A percentile compares a stretch with the other conserved stretches of the same genome.
These are phyloP conservation scores for Rapana venosa DNA, from an alignment of 2,888 invertebrate genomes.

Conservation along the genomic window DNA sequence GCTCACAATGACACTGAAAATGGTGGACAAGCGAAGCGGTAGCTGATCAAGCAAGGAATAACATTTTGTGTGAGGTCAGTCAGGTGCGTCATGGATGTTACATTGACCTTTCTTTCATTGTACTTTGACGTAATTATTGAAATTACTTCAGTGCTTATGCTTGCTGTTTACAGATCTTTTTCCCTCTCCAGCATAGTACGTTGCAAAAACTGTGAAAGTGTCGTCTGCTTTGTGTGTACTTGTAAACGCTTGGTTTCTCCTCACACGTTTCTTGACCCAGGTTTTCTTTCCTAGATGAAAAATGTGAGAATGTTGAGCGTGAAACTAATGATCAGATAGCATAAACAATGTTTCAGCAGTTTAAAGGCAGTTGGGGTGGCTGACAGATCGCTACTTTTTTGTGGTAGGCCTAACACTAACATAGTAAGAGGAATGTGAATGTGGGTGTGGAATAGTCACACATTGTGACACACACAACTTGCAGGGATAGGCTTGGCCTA, in stretches of 20 bases:
- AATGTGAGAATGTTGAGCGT: no score
- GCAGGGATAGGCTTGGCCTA: no score
- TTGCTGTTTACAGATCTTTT: background rate
- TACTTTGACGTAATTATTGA: background rate
- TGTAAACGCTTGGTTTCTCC: background rate
- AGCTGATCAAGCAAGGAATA: background rate
- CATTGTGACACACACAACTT: no score
- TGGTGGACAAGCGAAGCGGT: background rate
- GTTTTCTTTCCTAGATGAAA: no score
- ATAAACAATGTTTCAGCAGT: no score
- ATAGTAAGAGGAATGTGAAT: no score
- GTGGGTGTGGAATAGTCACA: no score
- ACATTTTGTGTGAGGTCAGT: background rate
- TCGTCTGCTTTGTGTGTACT: background rate
- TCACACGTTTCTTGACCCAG: background rate
- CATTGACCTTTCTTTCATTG: background rate
- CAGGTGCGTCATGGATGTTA: background rate
- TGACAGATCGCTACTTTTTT: no score
- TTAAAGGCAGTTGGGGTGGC: no score
- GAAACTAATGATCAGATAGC: no score
- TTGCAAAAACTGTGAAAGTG: background rate
- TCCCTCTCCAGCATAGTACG: background rate
- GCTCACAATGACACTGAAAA: conserved; percentile 15
- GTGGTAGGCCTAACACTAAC: no score
- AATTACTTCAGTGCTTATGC: background rate